Evolutionary conservation across 2,797 vertebrate species (phyloP).

Genomic region (Ptychobarbus kaznakovi): DNA sequence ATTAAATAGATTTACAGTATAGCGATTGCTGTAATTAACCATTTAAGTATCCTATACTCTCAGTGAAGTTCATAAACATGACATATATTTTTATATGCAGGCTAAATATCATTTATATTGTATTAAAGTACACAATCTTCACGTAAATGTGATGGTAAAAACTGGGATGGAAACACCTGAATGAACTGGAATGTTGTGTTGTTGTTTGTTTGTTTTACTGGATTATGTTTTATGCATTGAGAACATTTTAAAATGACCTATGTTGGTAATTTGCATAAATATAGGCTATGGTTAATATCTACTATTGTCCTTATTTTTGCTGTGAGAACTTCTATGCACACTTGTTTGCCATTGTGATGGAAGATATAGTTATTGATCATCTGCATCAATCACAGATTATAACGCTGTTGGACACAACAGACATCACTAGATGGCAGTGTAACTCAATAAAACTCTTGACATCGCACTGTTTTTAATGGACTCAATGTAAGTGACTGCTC

Average conservation of each 20-base stretch:
- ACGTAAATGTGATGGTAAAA: neutral
- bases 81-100: neutral
- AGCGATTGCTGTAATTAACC: neutral
- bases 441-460: neutral
- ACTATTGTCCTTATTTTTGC: neutral
- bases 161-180: neutral
- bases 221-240: neutral
- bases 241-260: neutral
- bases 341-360: neutral
- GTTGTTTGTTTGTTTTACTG: neutral
- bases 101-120: neutral
- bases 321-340: neutral
- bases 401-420: neutral
- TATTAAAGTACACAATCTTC: neutral
- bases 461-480: neutral
- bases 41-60: neutral
- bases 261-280: neutral
- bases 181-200: neutral
- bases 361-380: neutral
- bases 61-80: neutral
- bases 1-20: neutral
- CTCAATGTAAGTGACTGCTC: neutral
- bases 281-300: neutral
- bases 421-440: constrained; percentile 19
- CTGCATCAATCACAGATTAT: neutral